Percentiles rank a stretch among this genome's conserved stretches.
Conservation (phyloP, 2,888 invertebrate genomes). For the Monochamus alternatus region DNA sequence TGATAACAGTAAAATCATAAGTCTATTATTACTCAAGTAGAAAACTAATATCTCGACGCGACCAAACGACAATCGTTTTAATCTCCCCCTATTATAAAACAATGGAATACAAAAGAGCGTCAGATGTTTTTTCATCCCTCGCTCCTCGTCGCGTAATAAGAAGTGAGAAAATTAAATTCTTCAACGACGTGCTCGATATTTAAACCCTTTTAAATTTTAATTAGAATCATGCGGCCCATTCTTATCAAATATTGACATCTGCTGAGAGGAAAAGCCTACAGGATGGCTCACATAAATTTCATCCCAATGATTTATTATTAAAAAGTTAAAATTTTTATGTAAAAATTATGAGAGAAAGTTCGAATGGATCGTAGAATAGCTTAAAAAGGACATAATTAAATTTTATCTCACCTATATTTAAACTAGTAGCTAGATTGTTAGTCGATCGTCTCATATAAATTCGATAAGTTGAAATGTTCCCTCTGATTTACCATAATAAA, state of each 20-base stretch:
- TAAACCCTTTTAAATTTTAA: constrained; percentile 31
- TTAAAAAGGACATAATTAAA: too few relatives aligned
- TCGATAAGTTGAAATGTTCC: too few relatives aligned
- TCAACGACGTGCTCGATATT: constrained; percentile 3
- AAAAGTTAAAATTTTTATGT: too few relatives aligned
- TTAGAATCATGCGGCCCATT: constrained; percentile 20
- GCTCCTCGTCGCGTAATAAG: not conserved
- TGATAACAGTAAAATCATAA: too few relatives aligned
- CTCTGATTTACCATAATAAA: too few relatives aligned
- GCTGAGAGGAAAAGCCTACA: constrained; percentile 3
- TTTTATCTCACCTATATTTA: too few relatives aligned
- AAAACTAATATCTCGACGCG: constrained; percentile 11
- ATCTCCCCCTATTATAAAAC: constrained; percentile 11
- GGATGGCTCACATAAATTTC: not conserved
- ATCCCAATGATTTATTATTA: too few relatives aligned
- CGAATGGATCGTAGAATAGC: too few relatives aligned
- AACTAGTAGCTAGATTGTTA: too few relatives aligned
- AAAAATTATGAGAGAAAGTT: too few relatives aligned
- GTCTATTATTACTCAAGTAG: not conserved
- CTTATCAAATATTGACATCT: constrained; percentile 34
- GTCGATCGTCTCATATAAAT: too few relatives aligned
- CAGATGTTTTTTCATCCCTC: constrained; percentile 19
- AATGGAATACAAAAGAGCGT: constrained; percentile 4
- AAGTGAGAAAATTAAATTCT: constrained; percentile 33
- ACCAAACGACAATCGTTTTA: not conserved